A percentile compares a stretch with the other conserved stretches of the same genome.
phyloP scores from a whole-genome alignment of 2,888 invertebrate genomes.

The Homarus gammarus region DNA sequence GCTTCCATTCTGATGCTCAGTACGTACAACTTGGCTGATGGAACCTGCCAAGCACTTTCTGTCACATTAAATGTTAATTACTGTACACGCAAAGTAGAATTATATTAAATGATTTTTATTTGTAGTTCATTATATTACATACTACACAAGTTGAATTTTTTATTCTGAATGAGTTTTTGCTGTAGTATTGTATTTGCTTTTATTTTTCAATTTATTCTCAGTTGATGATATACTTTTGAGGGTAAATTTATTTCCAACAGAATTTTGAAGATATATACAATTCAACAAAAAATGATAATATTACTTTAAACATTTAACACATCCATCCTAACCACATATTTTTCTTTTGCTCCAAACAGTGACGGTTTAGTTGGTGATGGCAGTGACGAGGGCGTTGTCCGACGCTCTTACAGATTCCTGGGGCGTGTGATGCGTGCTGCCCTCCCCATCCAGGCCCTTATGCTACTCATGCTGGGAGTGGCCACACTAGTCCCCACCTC shows the following conservation, averaged over 20 bases:
- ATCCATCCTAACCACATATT: neutral
- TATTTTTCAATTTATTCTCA: neutral
- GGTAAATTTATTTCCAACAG: neutral
- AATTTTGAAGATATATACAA: neutral
- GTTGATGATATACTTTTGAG: neutral
- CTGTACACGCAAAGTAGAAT: slow-evolving; percentile 28
- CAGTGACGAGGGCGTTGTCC: slow-evolving; percentile 72
- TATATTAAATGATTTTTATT: neutral
- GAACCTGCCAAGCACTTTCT: slow-evolving; percentile 57
- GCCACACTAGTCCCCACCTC: slow-evolving; percentile 90
- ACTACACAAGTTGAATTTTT: neutral
- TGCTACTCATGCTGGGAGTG: slow-evolving; percentile 94
- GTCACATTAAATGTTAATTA: slow-evolving; percentile 16
- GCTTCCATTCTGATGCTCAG: slow-evolving; percentile 73
- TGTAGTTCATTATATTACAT: neutral
- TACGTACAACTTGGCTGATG: slow-evolving; percentile 60
- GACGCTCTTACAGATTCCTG: slow-evolving; percentile 82
- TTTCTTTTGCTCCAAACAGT: slow-evolving; percentile 78
- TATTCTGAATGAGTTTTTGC: neutral
- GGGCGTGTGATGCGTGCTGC: slow-evolving; percentile 94
- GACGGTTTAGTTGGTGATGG: slow-evolving; percentile 80
- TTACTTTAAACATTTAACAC: neutral
- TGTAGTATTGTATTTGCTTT: slow-evolving; percentile 16
- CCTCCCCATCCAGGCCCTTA: slow-evolving; percentile 95
- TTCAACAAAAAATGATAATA: neutral